Conservation (phyloP, 2,888 invertebrate species). For the Marasmarcha lunaedactyla region DNA sequence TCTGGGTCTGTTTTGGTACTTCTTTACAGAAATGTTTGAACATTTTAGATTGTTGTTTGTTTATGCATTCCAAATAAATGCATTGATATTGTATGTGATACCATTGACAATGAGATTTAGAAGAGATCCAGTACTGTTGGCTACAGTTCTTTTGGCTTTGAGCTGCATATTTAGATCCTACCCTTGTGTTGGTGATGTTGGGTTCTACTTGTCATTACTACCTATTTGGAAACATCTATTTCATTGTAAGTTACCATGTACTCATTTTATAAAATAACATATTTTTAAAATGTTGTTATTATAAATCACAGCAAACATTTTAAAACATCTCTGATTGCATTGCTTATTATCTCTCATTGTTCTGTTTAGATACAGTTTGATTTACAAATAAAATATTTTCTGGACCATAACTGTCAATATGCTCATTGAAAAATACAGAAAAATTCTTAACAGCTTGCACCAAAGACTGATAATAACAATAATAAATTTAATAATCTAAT, state of each 20-base stretch:
- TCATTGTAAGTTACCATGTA: conserved; percentile 74
- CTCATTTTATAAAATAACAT: neutral
- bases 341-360: no score
- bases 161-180: conserved; percentile 95
- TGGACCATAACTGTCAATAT: no score
- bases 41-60: conserved; percentile 96
- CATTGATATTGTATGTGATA: conserved; percentile 88
- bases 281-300: neutral
- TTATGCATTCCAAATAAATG: conserved; percentile 97
- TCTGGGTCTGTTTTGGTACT: conserved; percentile 99
- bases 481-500: no score
- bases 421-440: no score
- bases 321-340: no score
- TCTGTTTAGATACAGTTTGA: no score
- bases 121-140: conserved; percentile 83
- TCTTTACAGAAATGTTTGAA: conserved; percentile 99
- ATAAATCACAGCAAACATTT: neutral
- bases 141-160: conserved; percentile 83
- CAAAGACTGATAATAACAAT: no score
- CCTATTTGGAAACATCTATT: conserved; percentile 93
- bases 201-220: conserved; percentile 88
- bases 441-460: no score
- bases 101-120: conserved; percentile 86
- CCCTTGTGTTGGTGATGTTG: conserved; percentile 95
- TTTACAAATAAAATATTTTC: no score